phyloP scores from a whole-genome alignment of 1,140 invertebrate genomes.

The Schlechtendalia chinensis region DNA sequence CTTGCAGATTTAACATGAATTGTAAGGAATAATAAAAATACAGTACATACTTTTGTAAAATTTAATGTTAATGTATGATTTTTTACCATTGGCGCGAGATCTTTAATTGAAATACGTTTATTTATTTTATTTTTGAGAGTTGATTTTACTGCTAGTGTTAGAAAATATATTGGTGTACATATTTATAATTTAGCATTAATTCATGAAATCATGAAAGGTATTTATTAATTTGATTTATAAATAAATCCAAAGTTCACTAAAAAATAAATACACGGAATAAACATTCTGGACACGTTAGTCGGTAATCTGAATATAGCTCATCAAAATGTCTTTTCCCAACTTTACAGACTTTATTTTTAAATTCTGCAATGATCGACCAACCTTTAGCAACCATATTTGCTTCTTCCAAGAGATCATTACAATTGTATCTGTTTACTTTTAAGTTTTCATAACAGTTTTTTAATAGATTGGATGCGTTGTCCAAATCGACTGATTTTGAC shows the following conservation, averaged over 20 bases:
- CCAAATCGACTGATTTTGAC: slow-evolving; percentile 22
- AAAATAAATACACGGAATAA: too few relatives aligned
- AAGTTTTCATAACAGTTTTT: slow-evolving; percentile 33
- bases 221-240: slow-evolving; percentile 30
- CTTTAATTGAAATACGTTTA: slow-evolving; percentile 5
- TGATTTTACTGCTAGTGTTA: slow-evolving; percentile 30
- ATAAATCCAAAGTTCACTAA: slow-evolving; percentile 19
- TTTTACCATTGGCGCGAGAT: slow-evolving; percentile 54
- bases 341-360: not conserved
- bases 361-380: slow-evolving; percentile 15
- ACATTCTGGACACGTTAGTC: slow-evolving; percentile 11
- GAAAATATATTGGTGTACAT: slow-evolving; percentile 21
- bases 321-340: slow-evolving; percentile 15
- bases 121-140: slow-evolving; percentile 29
- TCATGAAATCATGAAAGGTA: not conserved
- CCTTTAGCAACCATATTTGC: slow-evolving; percentile 27
- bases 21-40: slow-evolving; percentile 72
- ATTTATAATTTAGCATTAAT: slow-evolving; percentile 1
- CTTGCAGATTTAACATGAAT: not conserved
- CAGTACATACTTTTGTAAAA: slow-evolving; percentile 58
- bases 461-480: slow-evolving; percentile 14
- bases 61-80: not conserved
- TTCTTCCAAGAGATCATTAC: too few relatives aligned
- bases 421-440: slow-evolving; percentile 18
- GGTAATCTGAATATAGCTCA: not conserved